Conservation (phyloP, 2,113 vertebrate species). For the Hyla sarda region DNA sequence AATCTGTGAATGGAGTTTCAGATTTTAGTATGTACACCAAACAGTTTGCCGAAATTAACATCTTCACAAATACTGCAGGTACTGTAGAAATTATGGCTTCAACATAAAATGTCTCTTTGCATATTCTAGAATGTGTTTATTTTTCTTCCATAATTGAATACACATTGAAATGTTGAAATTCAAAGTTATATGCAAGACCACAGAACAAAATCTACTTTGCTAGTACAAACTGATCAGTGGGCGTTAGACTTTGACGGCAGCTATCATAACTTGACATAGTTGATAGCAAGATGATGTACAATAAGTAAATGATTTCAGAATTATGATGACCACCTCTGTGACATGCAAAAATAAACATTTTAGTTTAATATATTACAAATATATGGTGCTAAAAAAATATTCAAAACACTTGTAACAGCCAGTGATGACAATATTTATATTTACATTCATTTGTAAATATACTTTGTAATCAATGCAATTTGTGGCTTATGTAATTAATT, state of each 20-base stretch:
- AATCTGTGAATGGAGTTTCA: slow-evolving; percentile 88
- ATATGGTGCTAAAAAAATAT: background rate
- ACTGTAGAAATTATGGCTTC: slow-evolving; percentile 43
- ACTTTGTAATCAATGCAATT: too few species aligned
- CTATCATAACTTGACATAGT: background rate
- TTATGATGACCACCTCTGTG: background rate
- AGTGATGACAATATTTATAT: background rate
- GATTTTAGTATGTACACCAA: slow-evolving; percentile 76
- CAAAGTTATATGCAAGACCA: background rate
- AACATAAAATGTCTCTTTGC: background rate
- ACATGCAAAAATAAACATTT: background rate
- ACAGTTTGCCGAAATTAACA: slow-evolving; percentile 84
- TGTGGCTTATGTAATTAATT: too few species aligned
- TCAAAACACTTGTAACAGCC: background rate
- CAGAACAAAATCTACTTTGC: background rate
- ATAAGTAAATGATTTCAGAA: slow-evolving; percentile 4
- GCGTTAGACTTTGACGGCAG: background rate
- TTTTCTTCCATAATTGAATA: background rate
- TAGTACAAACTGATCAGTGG: background rate
- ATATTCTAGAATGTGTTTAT: background rate
- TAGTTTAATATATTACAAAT: background rate
- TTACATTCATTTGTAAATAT: background rate
- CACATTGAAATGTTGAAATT: background rate
- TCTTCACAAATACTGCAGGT: slow-evolving; percentile 87
- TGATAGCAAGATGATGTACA: too few species aligned